Evolutionary conservation across 2,113 vertebrate genomes (phyloP).

Genomic region (Leucosticte australis): DNA sequence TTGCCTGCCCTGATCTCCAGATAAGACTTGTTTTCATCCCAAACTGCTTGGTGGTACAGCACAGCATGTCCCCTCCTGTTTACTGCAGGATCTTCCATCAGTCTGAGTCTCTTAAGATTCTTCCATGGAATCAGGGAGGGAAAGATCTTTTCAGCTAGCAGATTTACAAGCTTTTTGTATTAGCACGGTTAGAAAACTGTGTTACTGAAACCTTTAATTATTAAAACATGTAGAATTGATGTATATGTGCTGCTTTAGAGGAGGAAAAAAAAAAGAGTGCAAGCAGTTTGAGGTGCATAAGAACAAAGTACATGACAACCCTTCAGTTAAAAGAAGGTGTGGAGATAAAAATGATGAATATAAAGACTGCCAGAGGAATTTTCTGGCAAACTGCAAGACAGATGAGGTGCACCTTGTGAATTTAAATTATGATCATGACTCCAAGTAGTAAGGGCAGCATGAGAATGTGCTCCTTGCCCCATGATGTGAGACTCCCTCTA

Average conservation of each 20-base stretch:
- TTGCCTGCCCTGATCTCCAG: neutral
- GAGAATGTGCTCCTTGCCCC: neutral
- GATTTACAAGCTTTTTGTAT: neutral
- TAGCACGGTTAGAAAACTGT: neutral
- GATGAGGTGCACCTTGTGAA: neutral
- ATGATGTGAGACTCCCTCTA: neutral
- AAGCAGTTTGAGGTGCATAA: neutral
- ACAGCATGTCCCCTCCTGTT: neutral
- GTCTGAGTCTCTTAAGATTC: neutral
- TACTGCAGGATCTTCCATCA: neutral
- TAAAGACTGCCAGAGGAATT: neutral
- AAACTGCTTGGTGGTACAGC: neutral
- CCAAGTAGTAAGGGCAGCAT: neutral
- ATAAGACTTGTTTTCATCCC: neutral
- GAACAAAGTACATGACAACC: neutral
- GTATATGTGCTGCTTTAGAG: neutral
- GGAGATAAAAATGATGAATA: neutral
- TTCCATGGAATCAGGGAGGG: neutral
- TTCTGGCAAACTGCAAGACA: neutral
- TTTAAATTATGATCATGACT: neutral
- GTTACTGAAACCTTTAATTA: conserved; percentile 19
- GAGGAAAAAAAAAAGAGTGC: neutral
- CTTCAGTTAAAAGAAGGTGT: neutral
- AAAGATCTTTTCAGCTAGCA: neutral
- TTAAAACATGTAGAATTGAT: neutral